Percentiles rank a stretch among this genome's conserved stretches.
phyloP scores from a whole-genome alignment of 1,140 invertebrate genomes.

The Drosophila bocki region DNA sequence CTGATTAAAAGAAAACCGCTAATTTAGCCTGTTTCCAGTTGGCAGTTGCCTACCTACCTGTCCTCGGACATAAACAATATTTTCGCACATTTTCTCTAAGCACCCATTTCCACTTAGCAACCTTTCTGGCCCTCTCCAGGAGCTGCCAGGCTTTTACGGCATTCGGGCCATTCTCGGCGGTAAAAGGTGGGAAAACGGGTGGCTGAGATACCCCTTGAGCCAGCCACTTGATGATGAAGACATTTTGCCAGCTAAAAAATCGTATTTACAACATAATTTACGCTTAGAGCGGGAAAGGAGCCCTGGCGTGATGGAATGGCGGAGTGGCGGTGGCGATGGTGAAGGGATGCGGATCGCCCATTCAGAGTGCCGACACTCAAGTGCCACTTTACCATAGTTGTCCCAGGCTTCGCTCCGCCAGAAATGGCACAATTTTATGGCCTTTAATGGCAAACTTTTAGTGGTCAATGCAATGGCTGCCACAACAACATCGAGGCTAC shows the following conservation, averaged over 20 bases:
- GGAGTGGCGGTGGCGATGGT: not conserved
- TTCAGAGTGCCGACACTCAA: constrained; percentile 70
- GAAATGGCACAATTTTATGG: constrained; percentile 62
- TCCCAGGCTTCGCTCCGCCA: constrained; percentile 10
- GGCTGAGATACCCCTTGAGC: constrained; percentile 23
- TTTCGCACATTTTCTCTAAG: constrained; percentile 54
- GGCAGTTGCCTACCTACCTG: not conserved
- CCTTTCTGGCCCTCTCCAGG: constrained; percentile 48
- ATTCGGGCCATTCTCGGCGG: constrained; percentile 20
- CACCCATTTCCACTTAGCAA: constrained; percentile 72
- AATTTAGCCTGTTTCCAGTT: not conserved
- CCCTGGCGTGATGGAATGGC: not conserved
- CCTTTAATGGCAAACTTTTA: constrained; percentile 69
- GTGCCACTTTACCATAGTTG: constrained; percentile 57
- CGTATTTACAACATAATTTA: constrained; percentile 76
- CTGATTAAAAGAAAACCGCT: constrained; percentile 4
- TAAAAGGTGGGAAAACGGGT: not conserved
- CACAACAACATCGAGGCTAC: constrained; percentile 33
- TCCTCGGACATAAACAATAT: constrained; percentile 54
- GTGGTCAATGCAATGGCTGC: constrained; percentile 69
- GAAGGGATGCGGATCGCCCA: constrained; percentile 35
- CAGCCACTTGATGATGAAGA: constrained; percentile 69
- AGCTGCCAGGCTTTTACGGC: constrained; percentile 41
- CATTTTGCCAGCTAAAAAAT: constrained; percentile 71
- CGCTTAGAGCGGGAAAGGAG: constrained; percentile 33